Evolutionary conservation across 2,888 invertebrate species (phyloP).

Genomic region (Apamea epomidion): DNA sequence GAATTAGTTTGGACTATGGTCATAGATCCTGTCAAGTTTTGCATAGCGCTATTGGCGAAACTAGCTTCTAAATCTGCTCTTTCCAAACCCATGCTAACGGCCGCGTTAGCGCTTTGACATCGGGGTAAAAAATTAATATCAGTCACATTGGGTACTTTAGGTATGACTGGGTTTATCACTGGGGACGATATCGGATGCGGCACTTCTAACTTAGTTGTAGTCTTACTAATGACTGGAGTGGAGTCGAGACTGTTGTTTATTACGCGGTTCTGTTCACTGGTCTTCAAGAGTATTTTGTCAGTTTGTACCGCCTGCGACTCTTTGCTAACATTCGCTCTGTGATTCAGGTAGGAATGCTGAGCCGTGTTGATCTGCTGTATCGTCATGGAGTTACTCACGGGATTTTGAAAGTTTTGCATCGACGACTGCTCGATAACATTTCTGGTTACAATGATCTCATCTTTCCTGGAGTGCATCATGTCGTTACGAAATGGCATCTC

Average conservation of each 20-base stretch:
- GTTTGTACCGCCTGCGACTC: conserved; percentile 86
- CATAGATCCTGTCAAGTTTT: conserved; percentile 82
- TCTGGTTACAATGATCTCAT: conserved; percentile 85
- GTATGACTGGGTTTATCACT: conserved; percentile 86
- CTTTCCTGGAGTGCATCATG: conserved; percentile 79
- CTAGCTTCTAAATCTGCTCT: conserved; percentile 81
- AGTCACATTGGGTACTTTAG: conserved; percentile 85
- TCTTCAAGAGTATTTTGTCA: conserved; percentile 82
- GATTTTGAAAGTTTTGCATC: conserved; percentile 80
- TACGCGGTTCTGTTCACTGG: conserved; percentile 79
- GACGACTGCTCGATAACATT: conserved; percentile 82
- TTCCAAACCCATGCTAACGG: conserved; percentile 83
- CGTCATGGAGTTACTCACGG: conserved; percentile 85
- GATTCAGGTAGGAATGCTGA: conserved; percentile 83
- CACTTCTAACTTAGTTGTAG: conserved; percentile 85
- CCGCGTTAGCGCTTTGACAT: conserved; percentile 87
- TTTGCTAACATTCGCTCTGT: conserved; percentile 80
- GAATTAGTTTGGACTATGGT: conserved; percentile 77
- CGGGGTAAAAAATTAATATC: conserved; percentile 86
- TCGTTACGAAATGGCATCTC: conserved; percentile 84
- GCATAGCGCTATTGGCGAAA: conserved; percentile 77
- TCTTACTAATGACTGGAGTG: conserved; percentile 82
- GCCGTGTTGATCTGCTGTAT: conserved; percentile 85
- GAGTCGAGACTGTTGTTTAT: conserved; percentile 78
- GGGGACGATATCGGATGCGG: conserved; percentile 89